A percentile compares a stretch with the other conserved stretches of the same genome.
Conservation (phyloP, 2,888 invertebrate genomes). For the Mactromeris polynyma region DNA sequence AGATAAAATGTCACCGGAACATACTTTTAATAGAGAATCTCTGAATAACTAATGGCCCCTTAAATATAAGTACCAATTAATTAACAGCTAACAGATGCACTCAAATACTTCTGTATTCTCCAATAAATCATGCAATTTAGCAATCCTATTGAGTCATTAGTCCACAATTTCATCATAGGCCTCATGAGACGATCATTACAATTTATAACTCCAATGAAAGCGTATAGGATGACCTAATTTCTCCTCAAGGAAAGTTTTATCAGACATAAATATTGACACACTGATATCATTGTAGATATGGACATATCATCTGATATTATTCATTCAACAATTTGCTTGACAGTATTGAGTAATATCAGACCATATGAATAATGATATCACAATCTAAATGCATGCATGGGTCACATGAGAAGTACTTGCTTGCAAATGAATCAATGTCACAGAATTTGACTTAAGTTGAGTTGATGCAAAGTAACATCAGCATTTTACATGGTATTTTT, state of each 20-base stretch:
- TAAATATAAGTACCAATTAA: too few species aligned
- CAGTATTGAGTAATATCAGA: not conserved
- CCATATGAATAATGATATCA: not conserved
- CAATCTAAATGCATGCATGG: too few species aligned
- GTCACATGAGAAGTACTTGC: too few species aligned
- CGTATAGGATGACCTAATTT: not conserved
- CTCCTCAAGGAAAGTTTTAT: slow-evolving; percentile 4
- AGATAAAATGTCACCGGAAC: too few species aligned
- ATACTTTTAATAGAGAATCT: too few species aligned
- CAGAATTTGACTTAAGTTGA: too few species aligned
- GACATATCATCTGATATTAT: not conserved
- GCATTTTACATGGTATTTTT: too few species aligned
- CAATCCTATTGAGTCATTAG: not conserved
- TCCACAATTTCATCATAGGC: not conserved
- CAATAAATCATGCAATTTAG: not conserved
- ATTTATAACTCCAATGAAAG: not conserved
- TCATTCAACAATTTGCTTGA: not conserved
- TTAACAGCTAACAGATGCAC: not conserved
- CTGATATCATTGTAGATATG: not conserved
- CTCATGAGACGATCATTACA: not conserved
- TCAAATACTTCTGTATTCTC: not conserved
- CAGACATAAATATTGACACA: slow-evolving; percentile 7
- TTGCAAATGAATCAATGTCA: too few species aligned
- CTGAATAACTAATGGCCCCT: too few species aligned
- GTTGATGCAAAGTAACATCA: too few species aligned